phyloP scores from a whole-genome alignment of 2,797 vertebrate genomes.

The Enteromius argenteus region DNA sequence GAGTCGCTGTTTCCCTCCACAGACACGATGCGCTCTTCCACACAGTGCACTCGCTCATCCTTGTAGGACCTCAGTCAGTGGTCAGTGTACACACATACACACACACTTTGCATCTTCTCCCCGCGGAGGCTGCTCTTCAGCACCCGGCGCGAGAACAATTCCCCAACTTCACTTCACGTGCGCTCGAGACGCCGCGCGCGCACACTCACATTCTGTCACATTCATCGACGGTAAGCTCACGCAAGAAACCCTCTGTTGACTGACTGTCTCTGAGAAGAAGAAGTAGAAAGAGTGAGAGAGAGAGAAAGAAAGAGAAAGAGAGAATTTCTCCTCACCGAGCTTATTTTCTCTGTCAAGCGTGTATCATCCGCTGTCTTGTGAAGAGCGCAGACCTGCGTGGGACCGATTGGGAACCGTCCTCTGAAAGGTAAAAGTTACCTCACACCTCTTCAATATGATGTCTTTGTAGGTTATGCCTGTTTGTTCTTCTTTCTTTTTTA shows the following conservation, averaged over 20 bases:
- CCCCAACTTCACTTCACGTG: slow-evolving; percentile 37
- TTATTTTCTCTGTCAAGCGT: slow-evolving; percentile 46
- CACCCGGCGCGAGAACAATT: slow-evolving; percentile 22
- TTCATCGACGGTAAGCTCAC: slow-evolving; percentile 52
- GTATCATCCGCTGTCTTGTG: slow-evolving; percentile 43
- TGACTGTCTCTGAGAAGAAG: slow-evolving; percentile 29
- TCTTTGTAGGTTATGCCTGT: neutral
- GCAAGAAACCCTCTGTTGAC: slow-evolving; percentile 51
- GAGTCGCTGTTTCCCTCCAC: slow-evolving; percentile 57
- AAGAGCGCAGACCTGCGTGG: slow-evolving; percentile 48
- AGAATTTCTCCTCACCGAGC: slow-evolving; percentile 46
- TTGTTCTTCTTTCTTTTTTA: neutral
- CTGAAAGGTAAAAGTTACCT: slow-evolving; percentile 59
- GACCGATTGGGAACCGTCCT: slow-evolving; percentile 30
- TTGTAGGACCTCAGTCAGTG: slow-evolving; percentile 40
- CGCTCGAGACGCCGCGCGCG: neutral
- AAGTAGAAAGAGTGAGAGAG: neutral
- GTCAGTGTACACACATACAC: neutral
- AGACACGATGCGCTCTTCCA: slow-evolving; percentile 45
- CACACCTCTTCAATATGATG: neutral
- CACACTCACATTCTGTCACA: slow-evolving; percentile 49
- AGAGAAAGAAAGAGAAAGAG: neutral
- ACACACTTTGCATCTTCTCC: neutral
- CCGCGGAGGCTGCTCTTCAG: slow-evolving; percentile 13
- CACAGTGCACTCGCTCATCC: slow-evolving; percentile 49